phyloP scores from a whole-genome alignment of 2,113 vertebrate genomes.

The Peromyscus polionotus region DNA sequence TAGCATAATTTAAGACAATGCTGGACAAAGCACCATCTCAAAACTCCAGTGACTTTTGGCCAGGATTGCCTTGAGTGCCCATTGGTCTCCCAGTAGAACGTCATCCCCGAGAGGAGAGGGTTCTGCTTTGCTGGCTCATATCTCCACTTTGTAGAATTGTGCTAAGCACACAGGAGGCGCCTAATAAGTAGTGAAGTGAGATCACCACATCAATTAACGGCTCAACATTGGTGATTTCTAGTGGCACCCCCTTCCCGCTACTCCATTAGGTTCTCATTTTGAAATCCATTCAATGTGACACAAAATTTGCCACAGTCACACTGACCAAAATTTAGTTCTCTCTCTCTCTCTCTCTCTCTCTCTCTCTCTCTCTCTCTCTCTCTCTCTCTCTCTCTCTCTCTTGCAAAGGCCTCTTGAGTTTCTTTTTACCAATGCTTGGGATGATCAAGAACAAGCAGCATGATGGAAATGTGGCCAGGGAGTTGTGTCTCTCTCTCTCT shows the following conservation, averaged over 20 bases:
- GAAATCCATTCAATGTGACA: slow-evolving; percentile 15
- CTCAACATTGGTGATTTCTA: neutral
- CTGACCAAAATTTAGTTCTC: slow-evolving; percentile 25
- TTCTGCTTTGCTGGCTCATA: neutral
- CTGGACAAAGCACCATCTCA: neutral
- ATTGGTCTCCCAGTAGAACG: neutral
- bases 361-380: slow-evolving; percentile 8
- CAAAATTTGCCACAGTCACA: neutral
- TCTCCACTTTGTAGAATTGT: neutral
- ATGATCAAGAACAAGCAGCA: too few species aligned
- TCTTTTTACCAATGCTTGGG: too few species aligned
- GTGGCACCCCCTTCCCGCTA: neutral
- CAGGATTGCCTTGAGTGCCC: neutral
- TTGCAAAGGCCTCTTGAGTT: neutral
- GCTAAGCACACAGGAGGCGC: neutral
- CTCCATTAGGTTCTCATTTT: slow-evolving; percentile 17
- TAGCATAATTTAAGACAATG: neutral
- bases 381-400: neutral
- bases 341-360: neutral
- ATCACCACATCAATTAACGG: neutral
- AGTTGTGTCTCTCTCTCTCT: slow-evolving; percentile 44
- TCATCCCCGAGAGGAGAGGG: neutral
- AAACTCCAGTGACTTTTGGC: neutral
- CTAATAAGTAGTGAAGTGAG: neutral
- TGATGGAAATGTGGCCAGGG: too few species aligned